Percentiles rank a stretch among this genome's conserved stretches.
Conservation (phyloP, 2,888 invertebrate genomes). For the Cheilosia urbana region DNA sequence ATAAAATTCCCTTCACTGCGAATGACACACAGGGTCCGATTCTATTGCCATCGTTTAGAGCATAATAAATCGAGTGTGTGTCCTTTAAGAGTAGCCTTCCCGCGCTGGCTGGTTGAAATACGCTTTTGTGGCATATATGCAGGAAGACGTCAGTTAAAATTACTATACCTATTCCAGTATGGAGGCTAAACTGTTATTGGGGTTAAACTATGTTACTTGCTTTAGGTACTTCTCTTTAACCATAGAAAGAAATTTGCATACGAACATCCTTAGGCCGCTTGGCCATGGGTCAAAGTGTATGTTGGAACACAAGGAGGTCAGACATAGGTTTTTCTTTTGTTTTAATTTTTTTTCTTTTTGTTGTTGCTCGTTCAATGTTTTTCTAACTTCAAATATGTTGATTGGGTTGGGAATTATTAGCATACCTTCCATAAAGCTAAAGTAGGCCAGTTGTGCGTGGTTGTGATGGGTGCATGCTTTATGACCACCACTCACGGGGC, state of each 20-base stretch:
- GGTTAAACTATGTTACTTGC: slow-evolving; percentile 43
- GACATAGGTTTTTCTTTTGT: slow-evolving; percentile 15
- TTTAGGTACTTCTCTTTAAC: slow-evolving; percentile 20
- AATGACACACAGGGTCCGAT: slow-evolving; percentile 38
- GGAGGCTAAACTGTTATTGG: slow-evolving; percentile 55
- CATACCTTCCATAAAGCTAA: slow-evolving; percentile 26
- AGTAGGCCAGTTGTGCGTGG: slow-evolving; percentile 65
- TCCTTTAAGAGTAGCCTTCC: slow-evolving; percentile 45
- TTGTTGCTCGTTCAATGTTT: slow-evolving; percentile 8
- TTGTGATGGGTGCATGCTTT: slow-evolving; percentile 30
- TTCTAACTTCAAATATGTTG: slow-evolving; percentile 49
- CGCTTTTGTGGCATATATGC: slow-evolving; percentile 40
- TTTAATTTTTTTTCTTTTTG: no score
- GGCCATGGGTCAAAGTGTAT: slow-evolving; percentile 14
- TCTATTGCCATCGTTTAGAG: slow-evolving; percentile 49
- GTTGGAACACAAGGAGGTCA: slow-evolving; percentile 30
- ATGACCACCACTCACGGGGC: slow-evolving; percentile 47
- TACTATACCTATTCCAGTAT: slow-evolving; percentile 33
- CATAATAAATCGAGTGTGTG: slow-evolving; percentile 60
- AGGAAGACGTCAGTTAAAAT: slow-evolving; percentile 62
- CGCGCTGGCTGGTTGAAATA: slow-evolving; percentile 16
- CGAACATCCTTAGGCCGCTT: slow-evolving; percentile 36
- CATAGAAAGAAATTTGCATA: slow-evolving; percentile 56
- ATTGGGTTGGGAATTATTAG: slow-evolving; percentile 40
- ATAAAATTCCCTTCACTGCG: slow-evolving; percentile 21